Evolutionary conservation across 2,888 invertebrate species (phyloP), one percentile per base, ranked within the genome.

Genomic region (Zonitis immaculata): DNA sequence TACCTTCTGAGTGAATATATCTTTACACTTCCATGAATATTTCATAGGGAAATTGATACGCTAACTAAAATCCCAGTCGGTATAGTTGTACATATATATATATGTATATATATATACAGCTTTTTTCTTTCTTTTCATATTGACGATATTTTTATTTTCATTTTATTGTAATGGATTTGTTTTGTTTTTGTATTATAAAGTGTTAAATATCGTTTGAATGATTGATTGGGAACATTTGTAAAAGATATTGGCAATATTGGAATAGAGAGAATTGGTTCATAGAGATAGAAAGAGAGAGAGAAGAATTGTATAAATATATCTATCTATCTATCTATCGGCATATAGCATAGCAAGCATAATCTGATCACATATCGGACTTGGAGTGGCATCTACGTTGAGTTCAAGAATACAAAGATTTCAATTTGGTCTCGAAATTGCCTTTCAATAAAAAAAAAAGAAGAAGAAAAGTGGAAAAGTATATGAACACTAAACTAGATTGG

Each of bases 361-460:
- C 73, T 70, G 73, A 74, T 73, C 73, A 72, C 72, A 74, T 73
- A 73, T 73, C 73, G 72, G 71, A 69, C 73, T 69, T 71, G 70
- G 71, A 72, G 72, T 67, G 73, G 72, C 70, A 70, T 72, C 71
- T 66, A 66, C 70, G 70, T 71, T 71, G 72, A 71, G 69, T 71
- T 73, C 71, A 68, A 69, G 72, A 73, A 72, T 72, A 74, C 73
- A 74, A 75, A 75, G 74, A 75, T 74, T 75, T 75, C 74, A 74
- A 75, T 75, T 75, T 75, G 71, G 73, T 65, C 69, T 66, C 67
- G 74, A 73, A 73, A 75, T 75, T 75, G 74, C 73, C 74, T 75
- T 73, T 73, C 73, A 71, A 72, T 73, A 71, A 72, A 72, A 42
- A 53, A 47, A 18, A 7, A 18, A 35, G 8, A 39, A 59, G 70